Conservation (phyloP, 2,888 invertebrate genomes). For the Caenorhabditis drosophilae region DNA sequence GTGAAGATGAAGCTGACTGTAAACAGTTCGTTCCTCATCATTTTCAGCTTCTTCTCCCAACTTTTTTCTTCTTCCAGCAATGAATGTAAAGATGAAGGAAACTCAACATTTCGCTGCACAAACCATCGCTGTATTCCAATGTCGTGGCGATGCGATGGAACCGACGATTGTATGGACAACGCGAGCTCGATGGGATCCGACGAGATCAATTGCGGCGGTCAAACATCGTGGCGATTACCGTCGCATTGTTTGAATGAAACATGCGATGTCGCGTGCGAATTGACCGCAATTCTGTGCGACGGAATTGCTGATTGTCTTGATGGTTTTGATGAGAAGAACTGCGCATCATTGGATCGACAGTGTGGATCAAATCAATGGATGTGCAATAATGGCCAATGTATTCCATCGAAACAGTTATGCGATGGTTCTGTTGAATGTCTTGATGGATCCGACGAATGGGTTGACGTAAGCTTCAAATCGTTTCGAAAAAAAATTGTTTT, state of each 20-base stretch:
- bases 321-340: slow-evolving; percentile 76
- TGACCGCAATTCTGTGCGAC: slow-evolving; percentile 72
- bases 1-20: slow-evolving; percentile 42
- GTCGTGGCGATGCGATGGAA: slow-evolving; percentile 82
- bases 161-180: slow-evolving; percentile 79
- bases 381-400: slow-evolving; percentile 71
- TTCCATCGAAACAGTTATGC: slow-evolving; percentile 77
- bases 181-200: slow-evolving; percentile 72
- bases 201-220: slow-evolving; percentile 53
- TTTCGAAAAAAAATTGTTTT: too few species aligned
- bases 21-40: slow-evolving; percentile 18
- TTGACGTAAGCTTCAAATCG: too few species aligned
- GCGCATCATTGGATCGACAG: slow-evolving; percentile 65
- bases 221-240: slow-evolving; percentile 13
- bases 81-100: slow-evolving; percentile 20
- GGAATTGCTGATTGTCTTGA: slow-evolving; percentile 74
- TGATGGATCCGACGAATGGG: slow-evolving; percentile 76
- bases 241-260: slow-evolving; percentile 16
- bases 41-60: slow-evolving; percentile 52
- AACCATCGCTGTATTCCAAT: slow-evolving; percentile 72
- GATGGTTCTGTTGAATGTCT: slow-evolving; percentile 79
- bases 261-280: slow-evolving; percentile 27
- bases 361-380: slow-evolving; percentile 28
- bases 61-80: not conserved
- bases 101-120: slow-evolving; percentile 41